Percentiles rank a stretch among this genome's conserved stretches.
Conservation (phyloP, 2,888 invertebrate species). For the Macrostomum cliftonense region DNA sequence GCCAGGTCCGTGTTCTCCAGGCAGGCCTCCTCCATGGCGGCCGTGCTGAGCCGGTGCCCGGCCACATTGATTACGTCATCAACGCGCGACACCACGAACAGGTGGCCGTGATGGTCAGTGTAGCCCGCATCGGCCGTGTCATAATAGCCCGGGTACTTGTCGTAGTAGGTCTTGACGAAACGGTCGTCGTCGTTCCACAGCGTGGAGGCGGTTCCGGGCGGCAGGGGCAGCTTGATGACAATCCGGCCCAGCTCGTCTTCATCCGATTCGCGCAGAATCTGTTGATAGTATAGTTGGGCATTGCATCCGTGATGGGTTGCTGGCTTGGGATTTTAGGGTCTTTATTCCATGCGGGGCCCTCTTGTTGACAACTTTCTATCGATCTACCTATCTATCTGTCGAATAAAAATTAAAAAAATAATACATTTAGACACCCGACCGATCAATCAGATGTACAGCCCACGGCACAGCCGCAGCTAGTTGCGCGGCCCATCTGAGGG, state of each 20-base stretch:
- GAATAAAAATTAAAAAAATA: too few species aligned
- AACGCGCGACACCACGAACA: constrained; percentile 70
- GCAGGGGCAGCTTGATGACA: constrained; percentile 54
- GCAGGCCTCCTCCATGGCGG: constrained; percentile 58
- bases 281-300: constrained; percentile 28
- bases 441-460: too few species aligned
- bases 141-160: constrained; percentile 62
- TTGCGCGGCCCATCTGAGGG: too few species aligned
- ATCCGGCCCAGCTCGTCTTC: constrained; percentile 61
- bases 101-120: constrained; percentile 58
- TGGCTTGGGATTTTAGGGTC: too few species aligned
- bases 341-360: too few species aligned
- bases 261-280: constrained; percentile 29
- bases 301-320: too few species aligned
- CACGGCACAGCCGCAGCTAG: too few species aligned
- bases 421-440: too few species aligned
- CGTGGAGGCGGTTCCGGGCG: constrained; percentile 67
- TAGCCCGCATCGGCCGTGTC: constrained; percentile 88
- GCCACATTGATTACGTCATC: constrained; percentile 90
- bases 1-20: constrained; percentile 63
- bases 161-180: constrained; percentile 62
- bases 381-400: too few species aligned
- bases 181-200: constrained; percentile 61
- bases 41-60: constrained; percentile 70
- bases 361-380: too few species aligned